Evolutionary conservation across 2,113 vertebrate genomes (phyloP).

Genomic region (Daboia siamensis): DNA sequence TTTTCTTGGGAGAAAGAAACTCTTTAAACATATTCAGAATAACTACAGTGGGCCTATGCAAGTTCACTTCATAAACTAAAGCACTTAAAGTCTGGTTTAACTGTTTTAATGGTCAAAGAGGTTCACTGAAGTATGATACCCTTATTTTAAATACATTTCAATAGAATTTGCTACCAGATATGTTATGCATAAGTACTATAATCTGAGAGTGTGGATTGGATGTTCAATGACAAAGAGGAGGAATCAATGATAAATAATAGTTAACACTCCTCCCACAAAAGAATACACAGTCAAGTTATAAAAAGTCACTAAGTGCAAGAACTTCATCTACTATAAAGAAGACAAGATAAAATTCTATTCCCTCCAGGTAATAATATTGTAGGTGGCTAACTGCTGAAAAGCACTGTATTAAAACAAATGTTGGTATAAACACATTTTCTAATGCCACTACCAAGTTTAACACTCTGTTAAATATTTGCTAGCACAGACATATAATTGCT

Average conservation of each 20-base stretch:
- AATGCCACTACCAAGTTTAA: slow-evolving; percentile 10
- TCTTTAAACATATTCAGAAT: background rate
- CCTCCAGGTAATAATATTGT: slow-evolving; percentile 11
- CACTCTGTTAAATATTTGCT: background rate
- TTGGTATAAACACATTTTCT: background rate
- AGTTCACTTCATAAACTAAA: background rate
- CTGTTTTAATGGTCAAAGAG: background rate
- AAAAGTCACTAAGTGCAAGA: background rate
- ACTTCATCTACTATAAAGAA: slow-evolving; percentile 35
- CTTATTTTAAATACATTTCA: background rate
- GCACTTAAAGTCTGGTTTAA: background rate
- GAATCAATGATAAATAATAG: background rate
- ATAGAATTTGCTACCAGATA: background rate
- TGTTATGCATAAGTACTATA: slow-evolving; percentile 17
- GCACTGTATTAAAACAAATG: background rate
- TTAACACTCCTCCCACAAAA: background rate
- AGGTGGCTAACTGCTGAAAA: slow-evolving; percentile 36
- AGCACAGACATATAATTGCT: background rate
- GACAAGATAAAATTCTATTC: slow-evolving; percentile 29
- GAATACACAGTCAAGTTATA: slow-evolving; percentile 3
- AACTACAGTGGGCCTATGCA: background rate
- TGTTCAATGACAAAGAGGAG: background rate
- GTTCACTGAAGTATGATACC: background rate
- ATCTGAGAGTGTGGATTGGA: slow-evolving; percentile 21
- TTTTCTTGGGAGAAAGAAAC: background rate